These are phyloP conservation scores for Diarsia dahlii DNA, from an alignment of 2,888 invertebrate species.

Conservation along the genomic window DNA sequence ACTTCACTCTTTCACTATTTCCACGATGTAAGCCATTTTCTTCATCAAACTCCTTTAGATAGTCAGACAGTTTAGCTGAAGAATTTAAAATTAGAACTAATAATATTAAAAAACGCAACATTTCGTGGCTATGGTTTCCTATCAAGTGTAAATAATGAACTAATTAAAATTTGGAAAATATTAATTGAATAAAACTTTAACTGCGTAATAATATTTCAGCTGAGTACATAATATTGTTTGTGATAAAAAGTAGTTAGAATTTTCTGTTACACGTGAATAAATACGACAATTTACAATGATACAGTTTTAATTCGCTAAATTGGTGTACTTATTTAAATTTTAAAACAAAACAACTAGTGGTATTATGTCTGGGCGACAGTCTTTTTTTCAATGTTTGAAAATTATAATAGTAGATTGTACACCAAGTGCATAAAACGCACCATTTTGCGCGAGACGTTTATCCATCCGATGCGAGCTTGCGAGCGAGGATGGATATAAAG, in stretches of 20 bases:
- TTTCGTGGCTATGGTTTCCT: constrained; percentile 30
- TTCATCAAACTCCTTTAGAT: not conserved
- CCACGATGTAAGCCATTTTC: constrained; percentile 6
- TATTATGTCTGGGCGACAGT: not conserved
- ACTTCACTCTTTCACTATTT: not conserved
- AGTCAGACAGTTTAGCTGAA: constrained; percentile 35
- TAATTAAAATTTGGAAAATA: constrained; percentile 29
- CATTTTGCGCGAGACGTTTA: too few relatives aligned
- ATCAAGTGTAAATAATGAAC: constrained; percentile 25
- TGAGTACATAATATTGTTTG: constrained; percentile 46
- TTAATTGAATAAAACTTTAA: constrained; percentile 8
- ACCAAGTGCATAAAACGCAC: too few relatives aligned
- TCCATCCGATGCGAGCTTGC: too few relatives aligned
- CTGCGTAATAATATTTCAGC: constrained; percentile 47
- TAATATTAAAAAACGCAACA: constrained; percentile 41
- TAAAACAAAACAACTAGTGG: not conserved
- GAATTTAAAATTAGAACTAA: constrained; percentile 36
- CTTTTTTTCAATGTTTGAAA: not conserved
- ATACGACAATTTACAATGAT: not conserved
- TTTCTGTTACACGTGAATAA: not conserved
- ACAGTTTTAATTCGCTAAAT: not conserved
- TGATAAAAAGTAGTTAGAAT: constrained; percentile 9
- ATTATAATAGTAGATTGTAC: too few relatives aligned
- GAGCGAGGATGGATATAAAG: too few relatives aligned
- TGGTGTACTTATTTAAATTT: not conserved